These are phyloP conservation scores for Pollenia labialis DNA, from an alignment of 2,888 invertebrate genomes.

Conservation along the genomic window DNA sequence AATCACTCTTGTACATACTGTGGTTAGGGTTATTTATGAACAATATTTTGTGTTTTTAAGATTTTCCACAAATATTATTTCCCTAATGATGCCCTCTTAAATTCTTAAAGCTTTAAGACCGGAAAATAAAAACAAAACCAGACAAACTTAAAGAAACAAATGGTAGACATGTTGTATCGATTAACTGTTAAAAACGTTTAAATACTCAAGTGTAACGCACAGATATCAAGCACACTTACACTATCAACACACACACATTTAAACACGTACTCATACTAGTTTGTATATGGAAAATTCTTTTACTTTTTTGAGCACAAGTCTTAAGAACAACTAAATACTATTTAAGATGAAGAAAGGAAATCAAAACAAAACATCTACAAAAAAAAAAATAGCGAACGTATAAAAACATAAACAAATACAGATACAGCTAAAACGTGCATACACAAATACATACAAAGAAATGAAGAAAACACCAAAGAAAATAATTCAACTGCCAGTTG, in stretches of 20 bases:
- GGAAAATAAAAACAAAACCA: constrained; percentile 4
- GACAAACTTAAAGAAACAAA: constrained; percentile 56
- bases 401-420: constrained; percentile 39
- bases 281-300: constrained; percentile 35
- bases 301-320: constrained; percentile 69
- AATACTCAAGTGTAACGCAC: constrained; percentile 72
- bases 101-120: constrained; percentile 66
- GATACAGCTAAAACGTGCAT: constrained; percentile 17
- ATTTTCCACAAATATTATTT: constrained; percentile 34
- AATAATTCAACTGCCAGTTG: constrained; percentile 2
- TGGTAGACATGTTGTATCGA: constrained; percentile 72
- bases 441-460: not conserved
- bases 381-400: constrained; percentile 50
- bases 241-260: constrained; percentile 49
- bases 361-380: constrained; percentile 59
- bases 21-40: no score
- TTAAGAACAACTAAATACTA: constrained; percentile 56
- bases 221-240: constrained; percentile 74
- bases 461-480: not conserved
- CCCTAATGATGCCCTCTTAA: constrained; percentile 36
- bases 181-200: constrained; percentile 74
- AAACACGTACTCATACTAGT: constrained; percentile 5
- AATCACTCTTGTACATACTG: no score
- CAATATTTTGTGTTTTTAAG: not conserved
- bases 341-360: constrained; percentile 68